Base-by-base conservation (phyloP, 2,888 invertebrate genomes). In the Drosophila anomalata region DNA sequence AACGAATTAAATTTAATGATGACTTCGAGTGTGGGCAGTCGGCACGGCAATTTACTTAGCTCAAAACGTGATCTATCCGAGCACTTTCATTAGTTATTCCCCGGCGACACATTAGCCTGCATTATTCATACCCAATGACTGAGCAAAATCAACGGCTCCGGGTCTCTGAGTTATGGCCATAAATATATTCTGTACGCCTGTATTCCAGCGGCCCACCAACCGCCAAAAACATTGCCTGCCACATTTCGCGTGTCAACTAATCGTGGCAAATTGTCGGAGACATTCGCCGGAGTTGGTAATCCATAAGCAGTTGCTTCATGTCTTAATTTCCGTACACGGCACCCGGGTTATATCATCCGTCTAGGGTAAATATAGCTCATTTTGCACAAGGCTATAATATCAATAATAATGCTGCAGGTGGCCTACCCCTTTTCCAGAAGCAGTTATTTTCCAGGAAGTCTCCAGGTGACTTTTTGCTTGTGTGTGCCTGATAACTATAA, bases 401-500 rank as follows among this genome's bases (percentile, higher is more conserved):
- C 67, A 55, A 68, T 68, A 68, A 68, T 55, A 68, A 48, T 42
- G 48, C 26, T 42, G 68, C 33, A 54, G 20, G 47, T 65, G 68
- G 53, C 54, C 24, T 54, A 48, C 65, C 68, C 41, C 54, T 46
- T 66, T 31, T 8, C 20, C 14, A 14, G 51, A 14, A 22, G 33
- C 33, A 17, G 53, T 4, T 48, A 36, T 42, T 46, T 68, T 55
- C 36, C 29, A 24, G 68, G 42, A 33, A 42, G 24, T 41, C 50
- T 31, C 50, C 50, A 33, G 62, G 65, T 22, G 46, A 65, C 46
- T 17, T 42, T 3, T 63, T 4, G 42, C 9, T 24, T 29, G 7
- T 54, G 55, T 66, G 53, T 74, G 68, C 53, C 62, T 68, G 50
- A 61, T 73, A 75, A 77, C 80, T 67, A 86, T 77, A 74, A 77